Evolutionary conservation across 2,888 invertebrate genomes (phyloP), one percentile per base, ranked within the genome.

Genomic region (Brassicogethes aeneus): DNA sequence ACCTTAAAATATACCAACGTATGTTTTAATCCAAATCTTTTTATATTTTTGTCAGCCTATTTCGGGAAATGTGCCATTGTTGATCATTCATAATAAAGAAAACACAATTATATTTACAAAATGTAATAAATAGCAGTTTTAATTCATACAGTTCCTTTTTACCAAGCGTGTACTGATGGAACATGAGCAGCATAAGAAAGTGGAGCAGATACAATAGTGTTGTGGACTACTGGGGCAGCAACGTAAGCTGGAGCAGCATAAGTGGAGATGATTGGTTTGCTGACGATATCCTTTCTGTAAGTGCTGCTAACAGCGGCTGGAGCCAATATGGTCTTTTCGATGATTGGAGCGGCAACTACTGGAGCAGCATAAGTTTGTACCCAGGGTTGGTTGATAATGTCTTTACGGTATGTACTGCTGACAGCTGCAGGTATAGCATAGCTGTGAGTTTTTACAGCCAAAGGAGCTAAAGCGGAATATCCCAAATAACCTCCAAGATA

Each of bases 381-480:
- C 2, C 41, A 38, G 12, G 47, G 45, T 15, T 47, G 45, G 36
- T 44, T 44, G 39, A 50, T 37, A n/a, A 51, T 34, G 23, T 48
- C 52, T 34, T 40, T 44, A 40, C 46, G 45, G 47, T 39, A 50
- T 30, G 46, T 39, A 33, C 43, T 44, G 34, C 56, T 56, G 15
- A 56, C 56, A 35, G 57, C 57, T 7, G 52, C 56, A 5, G 56
- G 56, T 15, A 52, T 7, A 35, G 40, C 50, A 34, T 51, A 46
- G 5, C 44, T 50, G 29, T 48, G 38, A 47, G 64, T 65, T 40
- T 67, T 57, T 39, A 70, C 57, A 2, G 61, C 58, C 2, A 40
- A 47, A 3, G 46, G 39, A 15, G 42, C 36, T 30, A 43, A 35
- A 16, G 43, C 42, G 34, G 39, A 39, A 14, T 40, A 40, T 15